Conservation (phyloP, 2,888 invertebrate genomes). For the Zele albiditarsus region DNA sequence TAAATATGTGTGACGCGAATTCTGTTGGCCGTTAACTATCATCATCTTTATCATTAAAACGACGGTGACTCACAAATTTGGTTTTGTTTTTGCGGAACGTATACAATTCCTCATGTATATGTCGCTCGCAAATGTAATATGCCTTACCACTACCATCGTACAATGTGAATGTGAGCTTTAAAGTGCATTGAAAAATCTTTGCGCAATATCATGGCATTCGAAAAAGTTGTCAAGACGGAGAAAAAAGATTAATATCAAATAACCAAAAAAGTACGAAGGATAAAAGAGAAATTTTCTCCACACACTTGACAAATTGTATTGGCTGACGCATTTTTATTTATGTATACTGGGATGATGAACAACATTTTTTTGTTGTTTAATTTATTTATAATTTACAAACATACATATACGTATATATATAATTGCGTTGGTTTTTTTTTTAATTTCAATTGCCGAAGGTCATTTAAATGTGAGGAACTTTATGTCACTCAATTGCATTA, state of each 20-base stretch:
- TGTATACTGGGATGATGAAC: not conserved
- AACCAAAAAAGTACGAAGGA: not conserved
- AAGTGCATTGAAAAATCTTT: not conserved
- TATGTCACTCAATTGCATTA: not conserved
- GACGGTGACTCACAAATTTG: conserved; percentile 16
- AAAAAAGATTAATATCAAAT: not conserved
- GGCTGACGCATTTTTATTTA: not conserved
- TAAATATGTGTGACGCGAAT: conserved; percentile 3
- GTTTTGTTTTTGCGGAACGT: conserved; percentile 1
- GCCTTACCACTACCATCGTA: not conserved
- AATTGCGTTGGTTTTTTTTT: not conserved
- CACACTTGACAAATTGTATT: not conserved
- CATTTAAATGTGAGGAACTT: conserved; percentile 16
- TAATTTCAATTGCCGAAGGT: not conserved
- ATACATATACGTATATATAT: not conserved
- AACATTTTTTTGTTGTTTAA: not conserved
- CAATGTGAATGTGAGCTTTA: not conserved
- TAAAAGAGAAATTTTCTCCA: not conserved
- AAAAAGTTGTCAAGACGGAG: not conserved
- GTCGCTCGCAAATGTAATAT: not conserved
- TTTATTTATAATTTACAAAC: not conserved
- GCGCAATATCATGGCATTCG: not conserved
- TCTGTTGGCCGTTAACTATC: not conserved
- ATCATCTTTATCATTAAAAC: not conserved
- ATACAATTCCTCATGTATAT: not conserved